Evolutionary conservation across 2,797 vertebrate species (phyloP).

Genomic region (Atherinosoma microstoma): DNA sequence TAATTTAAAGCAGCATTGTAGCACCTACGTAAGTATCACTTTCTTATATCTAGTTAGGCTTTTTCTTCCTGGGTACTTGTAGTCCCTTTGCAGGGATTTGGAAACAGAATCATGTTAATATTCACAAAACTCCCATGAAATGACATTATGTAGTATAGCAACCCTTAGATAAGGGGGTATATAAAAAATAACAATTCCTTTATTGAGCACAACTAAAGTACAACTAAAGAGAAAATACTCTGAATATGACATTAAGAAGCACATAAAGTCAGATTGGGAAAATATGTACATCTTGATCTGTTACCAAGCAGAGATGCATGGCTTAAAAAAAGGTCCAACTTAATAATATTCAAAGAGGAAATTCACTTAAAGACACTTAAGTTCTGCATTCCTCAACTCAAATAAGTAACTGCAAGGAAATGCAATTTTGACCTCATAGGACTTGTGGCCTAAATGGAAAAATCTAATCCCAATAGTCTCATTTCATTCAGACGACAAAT

Average conservation of each 20-base stretch:
- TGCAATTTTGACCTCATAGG: neutral
- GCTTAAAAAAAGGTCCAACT: neutral
- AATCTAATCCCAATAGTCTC: neutral
- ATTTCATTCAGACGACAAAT: neutral
- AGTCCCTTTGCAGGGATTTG: neutral
- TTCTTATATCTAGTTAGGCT: neutral
- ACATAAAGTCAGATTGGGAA: neutral
- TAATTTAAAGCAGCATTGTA: neutral
- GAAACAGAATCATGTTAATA: neutral
- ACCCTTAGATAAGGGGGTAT: neutral
- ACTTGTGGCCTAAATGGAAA: neutral
- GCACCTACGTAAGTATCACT: too few relatives aligned
- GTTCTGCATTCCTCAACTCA: neutral
- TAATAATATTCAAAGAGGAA: neutral
- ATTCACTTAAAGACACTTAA: neutral
- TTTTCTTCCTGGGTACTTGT: neutral
- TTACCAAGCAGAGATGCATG: neutral
- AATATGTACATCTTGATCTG: neutral
- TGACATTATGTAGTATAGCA: conserved; percentile 8
- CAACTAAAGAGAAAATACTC: conserved; percentile 5
- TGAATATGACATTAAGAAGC: neutral
- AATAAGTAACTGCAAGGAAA: conserved; percentile 4
- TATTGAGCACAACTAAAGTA: conserved; percentile 1
- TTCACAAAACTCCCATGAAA: conserved; percentile 28
- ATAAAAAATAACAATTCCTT: neutral